These are phyloP conservation scores for Turdus rufiventris DNA, from an alignment of 2,113 vertebrate species.

Conservation along the genomic window DNA sequence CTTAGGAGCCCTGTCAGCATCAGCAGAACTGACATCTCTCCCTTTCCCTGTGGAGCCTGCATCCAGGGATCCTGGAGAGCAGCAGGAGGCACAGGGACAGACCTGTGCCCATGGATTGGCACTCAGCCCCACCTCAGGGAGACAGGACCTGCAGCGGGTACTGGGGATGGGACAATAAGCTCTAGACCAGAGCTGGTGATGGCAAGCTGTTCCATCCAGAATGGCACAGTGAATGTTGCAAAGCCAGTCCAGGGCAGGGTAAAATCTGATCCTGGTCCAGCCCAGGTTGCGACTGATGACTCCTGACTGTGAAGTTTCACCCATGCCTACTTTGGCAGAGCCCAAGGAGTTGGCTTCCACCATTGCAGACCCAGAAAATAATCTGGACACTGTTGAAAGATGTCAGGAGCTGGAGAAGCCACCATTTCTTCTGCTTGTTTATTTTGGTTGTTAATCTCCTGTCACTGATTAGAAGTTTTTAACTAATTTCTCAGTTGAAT, in stretches of 20 bases:
- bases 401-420: neutral
- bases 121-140: neutral
- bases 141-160: neutral
- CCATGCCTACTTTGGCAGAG: neutral
- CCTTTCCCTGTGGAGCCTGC: neutral
- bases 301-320: neutral
- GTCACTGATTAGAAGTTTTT: neutral
- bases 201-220: neutral
- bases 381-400: neutral
- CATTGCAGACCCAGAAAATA: neutral
- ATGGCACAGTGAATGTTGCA: neutral
- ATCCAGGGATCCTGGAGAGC: fast-evolving
- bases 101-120: neutral
- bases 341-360: neutral
- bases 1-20: neutral
- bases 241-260: neutral
- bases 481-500: neutral
- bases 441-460: neutral
- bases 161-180: neutral
- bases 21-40: neutral
- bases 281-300: neutral
- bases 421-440: neutral
- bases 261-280: neutral
- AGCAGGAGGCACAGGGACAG: neutral
- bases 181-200: neutral